Evolutionary conservation across 1,140 invertebrate species (phyloP).

Genomic region (Euborellia annulipes): DNA sequence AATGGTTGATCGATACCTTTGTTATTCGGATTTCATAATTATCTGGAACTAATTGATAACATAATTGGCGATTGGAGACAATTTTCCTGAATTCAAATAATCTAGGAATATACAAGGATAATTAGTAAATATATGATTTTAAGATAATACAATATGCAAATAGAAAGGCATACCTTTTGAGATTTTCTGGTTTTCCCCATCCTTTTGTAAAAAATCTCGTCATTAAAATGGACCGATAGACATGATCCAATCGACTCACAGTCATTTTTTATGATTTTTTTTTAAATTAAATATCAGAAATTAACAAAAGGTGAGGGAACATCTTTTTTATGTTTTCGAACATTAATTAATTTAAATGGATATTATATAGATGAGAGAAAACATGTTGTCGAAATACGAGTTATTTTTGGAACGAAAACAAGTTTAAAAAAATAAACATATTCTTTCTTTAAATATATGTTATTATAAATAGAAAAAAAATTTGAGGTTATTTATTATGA

Average conservation of each 20-base stretch:
- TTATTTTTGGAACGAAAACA: too few relatives aligned
- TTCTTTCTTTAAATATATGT: too few relatives aligned
- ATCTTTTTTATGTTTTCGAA: too few relatives aligned
- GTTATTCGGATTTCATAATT: conserved; percentile 81
- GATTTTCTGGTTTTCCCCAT: conserved; percentile 86
- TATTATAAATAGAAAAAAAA: too few relatives aligned
- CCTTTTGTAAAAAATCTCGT: conserved; percentile 92
- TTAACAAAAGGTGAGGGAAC: not conserved
- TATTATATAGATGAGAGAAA: too few relatives aligned
- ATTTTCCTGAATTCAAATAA: conserved; percentile 82
- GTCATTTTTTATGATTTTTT: conserved; percentile 34
- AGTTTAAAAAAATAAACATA: too few relatives aligned
- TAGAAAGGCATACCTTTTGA: conserved; percentile 56
- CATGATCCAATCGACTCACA: conserved; percentile 63
- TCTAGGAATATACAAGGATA: conserved; percentile 34
- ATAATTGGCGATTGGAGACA: conserved; percentile 64
- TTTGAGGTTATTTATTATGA: too few relatives aligned
- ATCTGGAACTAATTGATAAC: conserved; percentile 60
- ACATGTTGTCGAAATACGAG: too few relatives aligned
- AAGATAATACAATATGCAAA: conserved; percentile 13
- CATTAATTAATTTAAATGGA: too few relatives aligned
- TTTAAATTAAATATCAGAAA: conserved; percentile 6
- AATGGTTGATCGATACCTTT: too few relatives aligned
- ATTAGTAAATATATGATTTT: not conserved
- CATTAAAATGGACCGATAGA: conserved; percentile 77